Percentiles rank a stretch among this genome's conserved stretches.
phyloP scores from a whole-genome alignment of 2,113 vertebrate genomes.

The Myotis davidii region DNA sequence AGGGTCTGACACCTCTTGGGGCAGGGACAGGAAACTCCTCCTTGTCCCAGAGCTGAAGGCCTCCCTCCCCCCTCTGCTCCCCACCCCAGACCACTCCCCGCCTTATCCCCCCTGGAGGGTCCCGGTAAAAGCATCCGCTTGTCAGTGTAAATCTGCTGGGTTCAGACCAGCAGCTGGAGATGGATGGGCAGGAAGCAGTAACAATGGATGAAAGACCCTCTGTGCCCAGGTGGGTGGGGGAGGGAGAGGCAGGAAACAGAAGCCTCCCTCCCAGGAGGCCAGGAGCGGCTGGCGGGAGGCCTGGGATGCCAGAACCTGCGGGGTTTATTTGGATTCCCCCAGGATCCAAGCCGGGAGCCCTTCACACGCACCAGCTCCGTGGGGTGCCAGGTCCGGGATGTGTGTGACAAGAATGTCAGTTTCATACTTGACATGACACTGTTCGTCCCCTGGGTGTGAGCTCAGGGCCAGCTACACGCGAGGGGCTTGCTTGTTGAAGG shows the following conservation, averaged over 20 bases:
- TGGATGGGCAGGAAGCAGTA: slow-evolving; percentile 77
- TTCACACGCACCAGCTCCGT: slow-evolving; percentile 51
- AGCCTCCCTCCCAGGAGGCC: slow-evolving; percentile 43
- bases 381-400: slow-evolving; percentile 44
- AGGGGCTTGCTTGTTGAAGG: neutral
- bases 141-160: slow-evolving; percentile 70
- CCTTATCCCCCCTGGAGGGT: slow-evolving; percentile 55
- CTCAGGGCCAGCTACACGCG: neutral
- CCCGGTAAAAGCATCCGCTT: slow-evolving; percentile 72
- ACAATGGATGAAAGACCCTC: slow-evolving; percentile 82
- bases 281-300: slow-evolving; percentile 38
- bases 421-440: slow-evolving; percentile 42
- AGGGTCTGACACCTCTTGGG: slow-evolving; percentile 45
- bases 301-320: slow-evolving; percentile 57
- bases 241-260: slow-evolving; percentile 76
- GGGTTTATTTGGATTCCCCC: slow-evolving; percentile 77
- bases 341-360: slow-evolving; percentile 56
- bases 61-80: neutral
- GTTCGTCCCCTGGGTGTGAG: slow-evolving; percentile 36
- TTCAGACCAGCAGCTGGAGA: slow-evolving; percentile 73
- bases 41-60: slow-evolving; percentile 14
- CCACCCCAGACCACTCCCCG: slow-evolving; percentile 26
- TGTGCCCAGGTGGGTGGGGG: slow-evolving; percentile 81
- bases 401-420: slow-evolving; percentile 58
- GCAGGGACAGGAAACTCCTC: slow-evolving; percentile 68